Conservation (phyloP, 2,797 vertebrate genomes). For the Pangasius mekongensis region DNA sequence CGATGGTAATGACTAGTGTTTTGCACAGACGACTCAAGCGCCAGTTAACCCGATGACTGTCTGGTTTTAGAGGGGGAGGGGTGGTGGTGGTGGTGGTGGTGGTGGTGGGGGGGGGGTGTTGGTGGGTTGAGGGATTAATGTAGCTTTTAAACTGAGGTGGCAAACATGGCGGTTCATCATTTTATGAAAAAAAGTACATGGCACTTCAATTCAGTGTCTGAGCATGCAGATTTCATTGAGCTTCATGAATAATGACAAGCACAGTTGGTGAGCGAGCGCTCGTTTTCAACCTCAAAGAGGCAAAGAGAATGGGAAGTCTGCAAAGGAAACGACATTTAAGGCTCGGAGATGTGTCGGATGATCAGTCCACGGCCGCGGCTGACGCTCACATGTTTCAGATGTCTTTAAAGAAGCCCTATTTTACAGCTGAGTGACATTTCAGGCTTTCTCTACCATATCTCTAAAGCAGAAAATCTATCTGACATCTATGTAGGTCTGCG, state of each 20-base stretch:
- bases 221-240: conserved; percentile 50
- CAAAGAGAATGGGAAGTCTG: conserved; percentile 59
- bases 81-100: neutral
- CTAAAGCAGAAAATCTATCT: conserved; percentile 45
- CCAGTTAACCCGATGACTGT: conserved; percentile 55
- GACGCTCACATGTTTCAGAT: conserved; percentile 24
- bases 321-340: conserved; percentile 56
- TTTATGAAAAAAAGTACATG: conserved; percentile 49
- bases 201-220: conserved; percentile 47
- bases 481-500: conserved; percentile 50
- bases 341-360: conserved; percentile 49
- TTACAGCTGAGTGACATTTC: conserved; percentile 50
- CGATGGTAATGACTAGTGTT: conserved; percentile 63
- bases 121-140: neutral
- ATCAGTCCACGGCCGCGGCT: conserved; percentile 59
- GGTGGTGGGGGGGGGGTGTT: neutral
- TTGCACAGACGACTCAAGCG: conserved; percentile 50
- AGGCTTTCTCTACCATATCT: conserved; percentile 47
- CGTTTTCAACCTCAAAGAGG: conserved; percentile 59
- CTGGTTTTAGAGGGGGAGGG: conserved; percentile 21
- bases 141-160: conserved; percentile 55
- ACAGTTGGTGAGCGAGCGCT: conserved; percentile 43
- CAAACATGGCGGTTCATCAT: conserved; percentile 50
- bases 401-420: conserved; percentile 32
- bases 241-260: conserved; percentile 55